Evolutionary conservation across 2,888 invertebrate species (phyloP).

Genomic region (Gerris lacustris): DNA sequence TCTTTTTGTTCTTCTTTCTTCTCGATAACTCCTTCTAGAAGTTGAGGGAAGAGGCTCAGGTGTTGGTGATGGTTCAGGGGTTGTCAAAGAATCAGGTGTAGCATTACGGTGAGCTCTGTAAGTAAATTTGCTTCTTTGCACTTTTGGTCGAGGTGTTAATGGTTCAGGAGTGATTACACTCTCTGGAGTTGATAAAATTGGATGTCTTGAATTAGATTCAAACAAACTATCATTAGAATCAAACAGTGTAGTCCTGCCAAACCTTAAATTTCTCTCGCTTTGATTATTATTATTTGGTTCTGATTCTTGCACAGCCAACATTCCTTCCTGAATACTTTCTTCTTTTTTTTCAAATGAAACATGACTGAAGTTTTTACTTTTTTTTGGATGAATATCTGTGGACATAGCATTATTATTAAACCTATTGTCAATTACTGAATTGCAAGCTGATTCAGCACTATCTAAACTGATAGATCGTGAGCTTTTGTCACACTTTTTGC

Average conservation of each 20-base stretch:
- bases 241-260: background rate
- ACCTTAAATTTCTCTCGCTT: background rate
- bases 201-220: background rate
- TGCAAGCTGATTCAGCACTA: background rate
- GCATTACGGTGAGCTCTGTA: background rate
- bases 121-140: background rate
- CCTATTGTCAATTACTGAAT: background rate
- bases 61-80: background rate
- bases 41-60: background rate
- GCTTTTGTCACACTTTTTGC: background rate
- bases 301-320: background rate
- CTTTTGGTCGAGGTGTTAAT: background rate
- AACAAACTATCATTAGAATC: slow-evolving; percentile 1
- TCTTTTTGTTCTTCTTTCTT: background rate
- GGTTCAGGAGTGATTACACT: background rate
- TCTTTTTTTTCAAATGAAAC: background rate
- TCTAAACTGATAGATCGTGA: background rate
- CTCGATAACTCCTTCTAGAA: background rate
- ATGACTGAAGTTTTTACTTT: too few species aligned
- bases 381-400: background rate
- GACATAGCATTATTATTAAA: background rate
- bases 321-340: background rate
- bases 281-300: background rate
- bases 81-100: background rate
- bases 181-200: background rate